Base-by-base conservation (phyloP, 2,888 invertebrate genomes). In the Biston betularia region DNA sequence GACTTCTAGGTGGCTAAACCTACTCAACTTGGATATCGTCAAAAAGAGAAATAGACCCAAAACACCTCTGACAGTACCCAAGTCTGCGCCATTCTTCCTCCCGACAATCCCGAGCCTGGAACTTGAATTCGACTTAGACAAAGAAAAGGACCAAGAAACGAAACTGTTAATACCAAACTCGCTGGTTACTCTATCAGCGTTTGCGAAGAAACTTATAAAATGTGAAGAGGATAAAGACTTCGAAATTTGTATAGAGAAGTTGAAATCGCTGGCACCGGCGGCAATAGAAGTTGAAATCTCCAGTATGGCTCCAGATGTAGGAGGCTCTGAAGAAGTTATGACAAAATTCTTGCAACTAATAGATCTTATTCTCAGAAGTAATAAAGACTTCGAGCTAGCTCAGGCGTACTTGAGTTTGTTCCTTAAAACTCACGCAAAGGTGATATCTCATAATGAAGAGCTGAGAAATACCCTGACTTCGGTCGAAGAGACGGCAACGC, bases 1-100 rank as follows among this genome's bases (percentile, higher is more conserved):
- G 0, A 96, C 96, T 40, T 98, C 98, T 0, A 95, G 98, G 75
- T 99, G 99, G 99, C 96, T 97, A 71, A 98, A 98, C 87, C 93
- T 99, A 12, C 94, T 98, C 0, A 96, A 97, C 82, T 93, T 99
- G 63, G 98, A 98, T 75, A 88, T 97, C 0, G 97, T 99, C 1
- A 98, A 97, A 86, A 96, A 95, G 77, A 94, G 97, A 71, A 99
- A 99, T 86, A 99, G 98, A 83, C 98, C 99, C 0, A 97, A 96
- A 87, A 96, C 96, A 57, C 95, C 97, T 0, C 95, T 97, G 0
- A 97, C 97, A 80, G 95, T 95, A 1, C 97, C 97, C 0, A 97
- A 98, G 88, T 95, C 96, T 0, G 99, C 98, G 0, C 99, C 99
- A 0, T 99, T 99, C 93, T 99, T 99, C 86, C 92, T 99, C 58